These are phyloP conservation scores for Dendrocopos noguchii DNA, from an alignment of 2,113 vertebrate species.

Conservation along the genomic window DNA sequence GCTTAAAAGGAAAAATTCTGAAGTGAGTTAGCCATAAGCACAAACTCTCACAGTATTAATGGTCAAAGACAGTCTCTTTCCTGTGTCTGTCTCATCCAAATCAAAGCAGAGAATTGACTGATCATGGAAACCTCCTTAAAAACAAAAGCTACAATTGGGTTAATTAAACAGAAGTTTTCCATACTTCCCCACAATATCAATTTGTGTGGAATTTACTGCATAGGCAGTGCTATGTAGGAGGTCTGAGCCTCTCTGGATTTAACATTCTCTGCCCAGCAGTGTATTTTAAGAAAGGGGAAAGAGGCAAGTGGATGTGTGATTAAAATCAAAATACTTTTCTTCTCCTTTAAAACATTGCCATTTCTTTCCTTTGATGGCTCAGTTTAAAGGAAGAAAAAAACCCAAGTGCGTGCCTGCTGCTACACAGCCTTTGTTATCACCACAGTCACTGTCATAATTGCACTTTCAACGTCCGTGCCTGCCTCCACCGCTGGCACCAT, in stretches of 20 bases:
- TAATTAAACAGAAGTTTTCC: background rate
- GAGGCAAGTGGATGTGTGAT: background rate
- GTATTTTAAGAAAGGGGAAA: background rate
- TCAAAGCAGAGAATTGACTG: background rate
- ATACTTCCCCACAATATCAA: background rate
- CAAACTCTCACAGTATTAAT: background rate
- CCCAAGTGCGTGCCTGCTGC: background rate
- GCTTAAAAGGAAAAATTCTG: background rate
- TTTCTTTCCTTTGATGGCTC: conserved; percentile 2
- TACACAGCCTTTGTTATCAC: conserved; percentile 1
- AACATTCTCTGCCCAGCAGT: background rate
- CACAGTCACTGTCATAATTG: background rate
- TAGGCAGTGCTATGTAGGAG: background rate
- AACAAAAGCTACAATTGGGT: background rate
- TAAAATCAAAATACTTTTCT: conserved; percentile 19
- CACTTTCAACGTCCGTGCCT: background rate
- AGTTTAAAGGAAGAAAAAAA: conserved; percentile 9
- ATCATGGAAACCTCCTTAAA: background rate
- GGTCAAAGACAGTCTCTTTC: background rate
- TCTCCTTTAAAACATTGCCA: background rate
- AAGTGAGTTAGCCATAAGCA: background rate
- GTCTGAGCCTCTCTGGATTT: background rate
- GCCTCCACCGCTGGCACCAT: background rate
- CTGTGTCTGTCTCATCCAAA: background rate
- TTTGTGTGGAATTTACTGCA: background rate